Base-by-base conservation (phyloP, 1,140 invertebrate genomes). In the Anthonomus grandis region DNA sequence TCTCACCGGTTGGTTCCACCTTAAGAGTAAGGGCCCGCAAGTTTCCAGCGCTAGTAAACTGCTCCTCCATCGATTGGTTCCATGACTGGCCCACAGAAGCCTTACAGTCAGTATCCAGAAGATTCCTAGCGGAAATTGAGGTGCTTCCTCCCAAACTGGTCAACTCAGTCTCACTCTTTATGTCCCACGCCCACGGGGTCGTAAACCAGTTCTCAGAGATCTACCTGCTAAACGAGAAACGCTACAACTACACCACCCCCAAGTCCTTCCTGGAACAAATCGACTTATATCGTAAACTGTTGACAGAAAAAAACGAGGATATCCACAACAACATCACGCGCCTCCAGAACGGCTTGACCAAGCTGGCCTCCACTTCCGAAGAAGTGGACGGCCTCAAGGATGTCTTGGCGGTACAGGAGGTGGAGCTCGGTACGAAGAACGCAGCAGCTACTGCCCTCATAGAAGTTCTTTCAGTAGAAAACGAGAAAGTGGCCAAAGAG, bases 191-290 rank as follows among this genome's bases (percentile, higher is more conserved):
- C 0, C 94, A 97, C 67, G 84, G 82, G 38, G 86, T 86, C 21
- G 93, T 97, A 0, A 95, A 95, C 71, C 80, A 88, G 42, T 87
- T 92, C 72, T 95, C 91, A 57, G 73, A 85, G 66, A 64, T 83
- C 3, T 97, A 95, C 73, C 78, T 91, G 25, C 75, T 80, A 61
- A 95, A 93, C 72, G 94, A 97, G 63, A 84, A 85, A 19, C 79
- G 93, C n/a, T 94, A 93, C 74, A 97, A 97, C 72, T 97, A 97
- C 68, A 96, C 93, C 0, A 97, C 94, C 1, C 95, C 95, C 0
- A 97, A 97, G 75, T 91, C 90, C 2, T 97, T 96, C 74, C 73
- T 97, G n/a, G 94, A 97, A 70, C 90, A 94, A 69, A 95, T 97
- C 51, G 81, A 85, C 31, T 76, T 97, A 1, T 97, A 95, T 68